Base-by-base conservation (phyloP, 2,113 vertebrate genomes). In the Peromyscus californicus region DNA sequence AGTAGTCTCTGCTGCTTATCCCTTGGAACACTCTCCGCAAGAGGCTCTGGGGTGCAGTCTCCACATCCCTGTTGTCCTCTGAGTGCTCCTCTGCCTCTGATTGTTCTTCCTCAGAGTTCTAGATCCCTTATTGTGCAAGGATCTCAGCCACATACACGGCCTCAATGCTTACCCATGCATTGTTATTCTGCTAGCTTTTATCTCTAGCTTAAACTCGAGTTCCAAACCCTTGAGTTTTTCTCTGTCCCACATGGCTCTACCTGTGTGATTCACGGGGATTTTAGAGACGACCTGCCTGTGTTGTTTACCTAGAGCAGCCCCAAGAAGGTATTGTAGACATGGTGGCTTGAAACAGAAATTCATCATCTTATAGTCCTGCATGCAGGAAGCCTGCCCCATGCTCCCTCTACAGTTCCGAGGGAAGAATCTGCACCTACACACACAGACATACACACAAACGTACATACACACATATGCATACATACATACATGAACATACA, bases 371-470 rank as follows among this genome's bases (percentile, higher is more conserved):
- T 15, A 7, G n/a, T 33, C 70, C 61, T 76, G 36, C 31, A 31
- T 59, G 17, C 42, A 54, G 17, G 51, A 74, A 39, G 17, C 65
- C 82, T 89, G 67, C 17, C 0, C 26, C 29, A 33, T 31, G n/a
- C 6, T 36, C 57, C 16, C 8, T 95, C 57, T 69, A 22, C 39
- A 57, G 57, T 12, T 21, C 54, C 19, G 36, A n/a, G 21, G 88
- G 84, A 91, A 90, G 63, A 87, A 31, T 45, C 21, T 26, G 17
- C 6, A 33, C 39, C 42, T 26, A 7, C 17, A 4, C 21, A 4
- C 3, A 19, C 6, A 39, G 0, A 42, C 19, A n/a, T 4, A 11
- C 3, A 17, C 6, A 39, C 1, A 42, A 4, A n/a, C 21, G 36
- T 3, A 11, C 1, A 80, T 11, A 21, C 19, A 36, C 8, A 11